Percentiles rank a stretch among this genome's conserved stretches.
phyloP scores from a whole-genome alignment of 2,113 vertebrate species.

The Rhizomys pruinosus region DNA sequence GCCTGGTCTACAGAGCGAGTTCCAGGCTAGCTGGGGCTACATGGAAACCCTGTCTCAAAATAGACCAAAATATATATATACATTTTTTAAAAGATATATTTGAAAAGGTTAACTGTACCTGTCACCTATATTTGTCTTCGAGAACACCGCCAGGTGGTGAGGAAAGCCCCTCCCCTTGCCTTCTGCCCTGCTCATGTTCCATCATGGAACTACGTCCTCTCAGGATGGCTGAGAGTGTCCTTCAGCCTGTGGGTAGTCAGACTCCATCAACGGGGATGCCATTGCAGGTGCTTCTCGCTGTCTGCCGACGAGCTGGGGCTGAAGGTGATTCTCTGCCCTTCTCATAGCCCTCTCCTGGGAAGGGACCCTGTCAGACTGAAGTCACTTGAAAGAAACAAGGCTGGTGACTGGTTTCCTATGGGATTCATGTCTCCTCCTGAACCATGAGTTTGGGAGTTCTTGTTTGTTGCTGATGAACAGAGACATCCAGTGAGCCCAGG shows the following conservation, averaged over 20 bases:
- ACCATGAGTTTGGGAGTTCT: background rate
- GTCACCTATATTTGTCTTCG: background rate
- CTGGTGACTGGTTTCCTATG: background rate
- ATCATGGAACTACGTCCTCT: background rate
- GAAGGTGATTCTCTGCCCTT: too few species aligned
- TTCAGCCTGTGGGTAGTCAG: background rate
- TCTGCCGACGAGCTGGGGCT: background rate
- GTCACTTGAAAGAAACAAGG: background rate
- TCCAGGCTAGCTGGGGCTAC: too few species aligned
- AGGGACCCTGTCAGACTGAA: background rate
- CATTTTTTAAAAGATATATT: too few species aligned
- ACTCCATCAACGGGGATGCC: too few species aligned
- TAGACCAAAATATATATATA: too few species aligned
- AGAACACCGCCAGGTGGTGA: background rate
- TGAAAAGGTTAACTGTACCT: background rate
- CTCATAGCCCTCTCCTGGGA: background rate
- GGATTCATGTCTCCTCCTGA: background rate
- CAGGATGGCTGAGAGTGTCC: background rate
- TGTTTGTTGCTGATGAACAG: background rate
- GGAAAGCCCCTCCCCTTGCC: background rate
- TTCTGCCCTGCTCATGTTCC: background rate
- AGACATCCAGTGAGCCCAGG: background rate
- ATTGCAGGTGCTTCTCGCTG: background rate
- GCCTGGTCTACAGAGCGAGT: too few species aligned
- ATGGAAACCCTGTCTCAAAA: too few species aligned